These are phyloP conservation scores for Drosophila arawakana DNA, from an alignment of 1,140 invertebrate genomes.

Conservation along the genomic window DNA sequence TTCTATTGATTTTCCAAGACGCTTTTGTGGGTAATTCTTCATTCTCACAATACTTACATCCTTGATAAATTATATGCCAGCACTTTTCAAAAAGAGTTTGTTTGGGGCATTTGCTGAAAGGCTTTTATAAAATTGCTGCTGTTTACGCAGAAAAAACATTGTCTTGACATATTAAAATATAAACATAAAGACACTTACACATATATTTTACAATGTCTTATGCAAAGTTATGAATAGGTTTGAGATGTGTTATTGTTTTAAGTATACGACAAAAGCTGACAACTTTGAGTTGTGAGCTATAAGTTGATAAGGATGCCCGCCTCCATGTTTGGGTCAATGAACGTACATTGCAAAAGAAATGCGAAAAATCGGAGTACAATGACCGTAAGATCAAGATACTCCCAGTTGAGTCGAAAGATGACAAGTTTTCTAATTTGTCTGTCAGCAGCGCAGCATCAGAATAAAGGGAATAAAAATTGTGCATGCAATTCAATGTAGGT, in stretches of 20 bases:
- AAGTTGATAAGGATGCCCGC: slow-evolving; percentile 17
- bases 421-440: slow-evolving; percentile 55
- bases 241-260: slow-evolving; percentile 66
- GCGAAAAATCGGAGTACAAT: slow-evolving; percentile 15
- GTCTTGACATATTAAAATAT: slow-evolving; percentile 66
- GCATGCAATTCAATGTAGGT: slow-evolving; percentile 23
- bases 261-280: slow-evolving; percentile 70
- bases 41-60: slow-evolving; percentile 43
- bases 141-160: slow-evolving; percentile 25
- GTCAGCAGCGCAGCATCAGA: slow-evolving; percentile 22
- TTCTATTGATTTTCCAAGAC: neutral
- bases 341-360: slow-evolving; percentile 2
- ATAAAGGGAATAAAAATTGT: slow-evolving; percentile 32
- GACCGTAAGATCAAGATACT: slow-evolving; percentile 11
- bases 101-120: slow-evolving; percentile 45
- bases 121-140: slow-evolving; percentile 44
- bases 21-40: slow-evolving; percentile 30
- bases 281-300: slow-evolving; percentile 68
- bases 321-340: slow-evolving; percentile 46
- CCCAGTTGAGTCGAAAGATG: slow-evolving; percentile 6
- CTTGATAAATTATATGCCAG: slow-evolving; percentile 69
- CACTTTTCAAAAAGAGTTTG: slow-evolving; percentile 49
- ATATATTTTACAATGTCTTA: neutral
- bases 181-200: neutral
- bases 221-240: slow-evolving; percentile 20